Evolutionary conservation across 1,140 invertebrate species (phyloP).

Genomic region (Calliphora vicina): DNA sequence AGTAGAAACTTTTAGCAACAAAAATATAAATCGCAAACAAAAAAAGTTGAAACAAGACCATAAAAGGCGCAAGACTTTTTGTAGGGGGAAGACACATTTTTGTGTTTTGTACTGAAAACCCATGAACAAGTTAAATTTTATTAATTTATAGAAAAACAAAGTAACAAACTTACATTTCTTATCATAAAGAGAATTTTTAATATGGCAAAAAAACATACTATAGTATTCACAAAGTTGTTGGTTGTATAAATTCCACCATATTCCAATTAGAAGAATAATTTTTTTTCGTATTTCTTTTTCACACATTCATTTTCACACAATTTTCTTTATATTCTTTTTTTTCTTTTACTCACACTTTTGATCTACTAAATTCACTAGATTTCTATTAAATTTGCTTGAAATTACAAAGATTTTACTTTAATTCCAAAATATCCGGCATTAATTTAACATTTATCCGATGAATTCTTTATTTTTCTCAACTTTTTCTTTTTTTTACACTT

Average conservation of each 20-base stretch:
- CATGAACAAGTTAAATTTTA: too few relatives aligned
- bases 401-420: background rate
- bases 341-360: background rate
- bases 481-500: slow-evolving; percentile 12
- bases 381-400: background rate
- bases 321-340: background rate
- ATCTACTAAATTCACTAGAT: background rate
- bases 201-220: background rate
- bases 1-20: background rate
- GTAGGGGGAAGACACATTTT: background rate
- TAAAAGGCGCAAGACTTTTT: slow-evolving; percentile 11
- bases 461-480: background rate
- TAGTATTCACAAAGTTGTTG: background rate
- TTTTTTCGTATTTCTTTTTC: background rate
- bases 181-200: background rate
- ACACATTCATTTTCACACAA: background rate
- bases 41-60: background rate
- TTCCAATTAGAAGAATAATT: background rate
- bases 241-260: background rate
- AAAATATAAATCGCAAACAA: background rate
- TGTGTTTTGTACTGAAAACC: too few relatives aligned
- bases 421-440: background rate
- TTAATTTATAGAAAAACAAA: background rate
- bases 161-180: background rate
- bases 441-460: background rate